Evolutionary conservation across 1,140 invertebrate species (phyloP), one percentile per base, ranked within the genome.

Genomic region (Hydropsyche tenuis): DNA sequence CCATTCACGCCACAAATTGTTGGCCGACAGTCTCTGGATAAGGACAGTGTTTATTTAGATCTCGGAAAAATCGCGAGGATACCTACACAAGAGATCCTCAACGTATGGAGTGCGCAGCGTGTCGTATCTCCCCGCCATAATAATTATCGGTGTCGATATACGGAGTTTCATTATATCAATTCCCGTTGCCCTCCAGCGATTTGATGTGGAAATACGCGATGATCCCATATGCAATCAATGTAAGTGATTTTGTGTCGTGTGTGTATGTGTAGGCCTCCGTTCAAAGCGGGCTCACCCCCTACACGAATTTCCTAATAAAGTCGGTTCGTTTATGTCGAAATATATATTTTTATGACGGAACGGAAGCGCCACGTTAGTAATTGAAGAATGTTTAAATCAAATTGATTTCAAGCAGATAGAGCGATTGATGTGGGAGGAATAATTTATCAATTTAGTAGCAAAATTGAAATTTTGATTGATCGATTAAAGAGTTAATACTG

Each of bases 191-290:
- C 56, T 62, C 56, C 4, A 25, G 56, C 56, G 56, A 51, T 51
- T 51, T 14, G 46, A 51, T 20, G 18, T 14, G 56, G 23, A 20
- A 62, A 20, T 23, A 22, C 23, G 3, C 30, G 30, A n/a, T 42
- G 18, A 16, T 66, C 42, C 64, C 69, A 63, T 62, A 72, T 53
- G 69, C 56, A 72, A 72, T 72, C 69, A 72, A 51, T 16, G 51
- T 72, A 72, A 72, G 69, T 72, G 69, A 72, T 72, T 56, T 27
- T 18, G 9, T 37, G 69, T 70, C 51, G 11, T 56, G 12, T 42
- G 43, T 5, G 18, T 37, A 37, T 37, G 30, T 37, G 9, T 37
- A 4, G 30, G 30, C 3, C 3, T 37, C 9, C 9, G 9, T 37
- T 37, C 30, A 9, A 37, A 37, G 30, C 30, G 3, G 3, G 30